Evolutionary conservation across 2,797 vertebrate species (phyloP).

Genomic region (Galagoides demidoff): DNA sequence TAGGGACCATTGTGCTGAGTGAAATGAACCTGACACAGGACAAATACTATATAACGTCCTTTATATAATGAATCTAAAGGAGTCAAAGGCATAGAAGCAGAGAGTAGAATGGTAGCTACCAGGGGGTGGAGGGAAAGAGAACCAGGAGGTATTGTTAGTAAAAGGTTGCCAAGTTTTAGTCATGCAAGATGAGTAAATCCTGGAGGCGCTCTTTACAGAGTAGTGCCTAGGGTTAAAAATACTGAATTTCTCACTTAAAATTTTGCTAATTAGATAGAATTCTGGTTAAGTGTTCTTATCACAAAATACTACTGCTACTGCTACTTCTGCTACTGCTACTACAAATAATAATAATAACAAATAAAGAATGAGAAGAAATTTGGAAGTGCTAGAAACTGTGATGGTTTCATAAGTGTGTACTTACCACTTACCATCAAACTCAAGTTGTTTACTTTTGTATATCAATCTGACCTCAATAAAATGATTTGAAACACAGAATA

Average conservation of each 20-base stretch:
- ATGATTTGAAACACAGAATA: neutral
- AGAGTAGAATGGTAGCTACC: neutral
- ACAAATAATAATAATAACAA: neutral
- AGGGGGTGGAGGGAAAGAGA: too few species aligned
- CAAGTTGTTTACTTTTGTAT: neutral
- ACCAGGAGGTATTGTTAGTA: neutral
- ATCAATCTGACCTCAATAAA: too few species aligned
- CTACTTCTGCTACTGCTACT: neutral
- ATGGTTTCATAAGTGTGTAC: too few species aligned
- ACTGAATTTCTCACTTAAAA: neutral
- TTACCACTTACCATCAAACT: neutral
- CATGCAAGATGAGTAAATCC: neutral
- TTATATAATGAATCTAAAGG: neutral
- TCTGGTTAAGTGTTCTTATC: neutral
- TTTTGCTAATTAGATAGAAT: neutral
- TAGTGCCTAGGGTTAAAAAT: neutral
- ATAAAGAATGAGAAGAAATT: neutral
- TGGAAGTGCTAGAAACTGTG: neutral
- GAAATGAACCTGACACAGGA: too few species aligned
- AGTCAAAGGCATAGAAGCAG: neutral
- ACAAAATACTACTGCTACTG: neutral
- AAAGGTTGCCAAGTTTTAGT: neutral
- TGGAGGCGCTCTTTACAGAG: neutral
- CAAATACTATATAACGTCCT: neutral
- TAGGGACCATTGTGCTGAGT: too few species aligned